These are phyloP conservation scores for Lytechinus variegatus DNA, from an alignment of 35 echinoderm and acorn worm genomes.

Conservation along the genomic window DNA sequence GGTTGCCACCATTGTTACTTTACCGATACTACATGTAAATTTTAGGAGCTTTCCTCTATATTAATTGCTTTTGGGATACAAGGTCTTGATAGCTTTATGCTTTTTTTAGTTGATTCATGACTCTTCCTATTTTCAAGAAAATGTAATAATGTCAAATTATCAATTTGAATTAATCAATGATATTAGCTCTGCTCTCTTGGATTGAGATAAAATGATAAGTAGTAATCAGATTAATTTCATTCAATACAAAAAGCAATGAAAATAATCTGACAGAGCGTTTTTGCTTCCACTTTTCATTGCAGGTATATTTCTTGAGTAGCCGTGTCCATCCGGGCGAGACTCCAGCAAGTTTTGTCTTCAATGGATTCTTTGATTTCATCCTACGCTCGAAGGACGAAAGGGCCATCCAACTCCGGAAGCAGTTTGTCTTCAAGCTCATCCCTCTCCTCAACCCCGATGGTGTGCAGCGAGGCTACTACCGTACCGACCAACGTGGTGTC, in stretches of 20 bases:
- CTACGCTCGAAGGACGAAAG: slow-evolving; percentile 87
- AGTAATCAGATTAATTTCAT: background rate
- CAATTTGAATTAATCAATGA: no score
- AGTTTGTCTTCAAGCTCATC: slow-evolving; percentile 92
- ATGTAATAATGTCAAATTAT: no score
- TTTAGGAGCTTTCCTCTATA: no score
- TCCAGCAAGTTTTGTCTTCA: slow-evolving; percentile 97
- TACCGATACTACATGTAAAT: no score
- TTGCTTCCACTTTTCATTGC: background rate
- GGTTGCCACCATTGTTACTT: no score
- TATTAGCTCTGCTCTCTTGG: no score
- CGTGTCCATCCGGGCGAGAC: slow-evolving; percentile 97
- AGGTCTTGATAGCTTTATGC: no score
- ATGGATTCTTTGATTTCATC: slow-evolving; percentile 97
- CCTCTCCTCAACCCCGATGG: slow-evolving; percentile 94
- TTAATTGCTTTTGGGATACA: no score
- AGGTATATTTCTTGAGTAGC: slow-evolving; percentile 94
- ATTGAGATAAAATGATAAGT: no score
- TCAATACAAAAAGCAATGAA: background rate
- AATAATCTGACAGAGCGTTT: no score
- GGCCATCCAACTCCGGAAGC: slow-evolving; percentile 87
- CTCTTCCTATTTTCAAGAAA: no score
- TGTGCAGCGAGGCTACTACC: slow-evolving; percentile 88
- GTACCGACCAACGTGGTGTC: slow-evolving; percentile 94
- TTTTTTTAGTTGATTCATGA: no score